A percentile compares a stretch with the other conserved stretches of the same genome.
Evolutionary conservation across 2,888 invertebrate genomes (phyloP).

Genomic region (Autographa gamma): DNA sequence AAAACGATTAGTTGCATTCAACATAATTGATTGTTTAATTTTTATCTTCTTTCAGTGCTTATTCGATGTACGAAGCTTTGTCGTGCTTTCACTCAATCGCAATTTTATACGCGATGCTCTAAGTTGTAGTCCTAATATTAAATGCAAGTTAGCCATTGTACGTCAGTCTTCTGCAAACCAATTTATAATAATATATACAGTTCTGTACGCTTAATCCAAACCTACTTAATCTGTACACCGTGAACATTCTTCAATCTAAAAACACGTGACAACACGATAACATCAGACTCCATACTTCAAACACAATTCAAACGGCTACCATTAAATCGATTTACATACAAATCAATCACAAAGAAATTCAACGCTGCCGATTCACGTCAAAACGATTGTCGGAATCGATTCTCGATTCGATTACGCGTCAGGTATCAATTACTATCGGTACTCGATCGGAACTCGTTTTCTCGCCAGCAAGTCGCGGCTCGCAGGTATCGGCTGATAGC

Average conservation of each 20-base stretch:
- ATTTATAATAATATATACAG: neutral
- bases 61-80: no score
- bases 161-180: neutral
- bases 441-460: slow-evolving; percentile 56
- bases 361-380: slow-evolving; percentile 51
- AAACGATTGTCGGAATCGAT: slow-evolving; percentile 48
- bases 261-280: slow-evolving; percentile 31
- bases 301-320: slow-evolving; percentile 40
- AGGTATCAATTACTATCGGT: slow-evolving; percentile 60
- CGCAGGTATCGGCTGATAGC: slow-evolving; percentile 63
- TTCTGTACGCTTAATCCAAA: neutral
- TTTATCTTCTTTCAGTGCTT: no score
- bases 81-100: no score
- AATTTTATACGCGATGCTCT: no score
- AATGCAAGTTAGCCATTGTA: no score
- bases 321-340: slow-evolving; percentile 50
- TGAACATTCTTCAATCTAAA: slow-evolving; percentile 2
- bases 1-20: no score
- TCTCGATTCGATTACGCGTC: slow-evolving; percentile 53
- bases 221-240: neutral
- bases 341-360: slow-evolving; percentile 56
- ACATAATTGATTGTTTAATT: no score
- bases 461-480: slow-evolving; percentile 43
- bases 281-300: slow-evolving; percentile 27
- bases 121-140: no score